These are phyloP conservation scores for Aporophyla lueneburgensis DNA, from an alignment of 2,888 invertebrate genomes.

Conservation along the genomic window DNA sequence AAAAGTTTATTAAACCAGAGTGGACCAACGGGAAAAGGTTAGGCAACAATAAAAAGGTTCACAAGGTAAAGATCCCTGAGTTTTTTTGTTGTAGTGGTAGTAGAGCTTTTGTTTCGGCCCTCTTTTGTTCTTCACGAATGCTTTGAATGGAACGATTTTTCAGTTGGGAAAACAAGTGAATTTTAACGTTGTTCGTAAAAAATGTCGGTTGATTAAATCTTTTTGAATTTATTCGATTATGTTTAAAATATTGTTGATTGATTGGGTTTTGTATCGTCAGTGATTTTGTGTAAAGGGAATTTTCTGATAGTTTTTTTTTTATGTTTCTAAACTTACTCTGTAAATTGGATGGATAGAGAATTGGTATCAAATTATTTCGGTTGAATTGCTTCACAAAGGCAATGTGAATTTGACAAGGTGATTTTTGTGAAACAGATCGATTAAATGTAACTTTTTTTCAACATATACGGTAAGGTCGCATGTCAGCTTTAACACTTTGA, in stretches of 20 bases:
- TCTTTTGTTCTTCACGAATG: conserved; percentile 79
- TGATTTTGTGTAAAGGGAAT: conserved; percentile 10
- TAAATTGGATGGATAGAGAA: conserved; percentile 3
- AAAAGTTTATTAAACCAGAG: conserved; percentile 83
- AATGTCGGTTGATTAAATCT: conserved; percentile 59
- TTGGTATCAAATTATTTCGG: background rate
- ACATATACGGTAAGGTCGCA: background rate
- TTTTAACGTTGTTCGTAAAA: conserved; percentile 66
- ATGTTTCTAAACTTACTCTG: background rate
- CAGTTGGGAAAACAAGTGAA: conserved; percentile 78
- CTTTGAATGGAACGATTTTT: conserved; percentile 83
- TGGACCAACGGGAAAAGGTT: conserved; percentile 85
- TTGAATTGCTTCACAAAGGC: background rate
- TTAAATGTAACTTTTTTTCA: background rate
- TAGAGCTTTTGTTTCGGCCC: conserved; percentile 78
- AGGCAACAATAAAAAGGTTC: conserved; percentile 83
- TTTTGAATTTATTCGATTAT: conserved; percentile 52
- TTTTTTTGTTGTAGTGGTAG: conserved; percentile 79
- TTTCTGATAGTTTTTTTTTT: conserved; percentile 7
- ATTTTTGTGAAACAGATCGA: background rate
- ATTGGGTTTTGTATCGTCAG: conserved; percentile 40
- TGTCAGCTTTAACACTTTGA: no score
- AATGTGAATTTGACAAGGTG: background rate
- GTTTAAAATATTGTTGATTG: conserved; percentile 25
- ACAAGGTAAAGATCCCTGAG: conserved; percentile 79